Percentiles rank a stretch among this genome's conserved stretches.
Evolutionary conservation across 2,888 invertebrate genomes (phyloP).

Genomic region (Drosophila lacicola): DNA sequence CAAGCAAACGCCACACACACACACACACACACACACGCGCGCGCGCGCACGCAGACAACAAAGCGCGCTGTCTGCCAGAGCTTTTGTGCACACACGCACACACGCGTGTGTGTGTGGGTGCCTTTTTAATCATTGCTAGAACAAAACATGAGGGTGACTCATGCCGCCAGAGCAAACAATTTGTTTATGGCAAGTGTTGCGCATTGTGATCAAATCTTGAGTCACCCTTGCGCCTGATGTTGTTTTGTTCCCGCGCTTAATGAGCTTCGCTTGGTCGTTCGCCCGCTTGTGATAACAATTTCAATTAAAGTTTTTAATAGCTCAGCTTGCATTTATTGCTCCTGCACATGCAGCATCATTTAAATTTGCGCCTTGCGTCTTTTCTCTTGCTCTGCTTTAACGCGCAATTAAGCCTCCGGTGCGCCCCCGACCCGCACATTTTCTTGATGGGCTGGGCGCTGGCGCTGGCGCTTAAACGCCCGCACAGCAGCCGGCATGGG

Average conservation of each 20-base stretch:
- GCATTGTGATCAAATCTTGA: conserved; percentile 21
- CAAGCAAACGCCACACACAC: conserved; percentile 24
- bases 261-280: conserved; percentile 32
- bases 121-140: conserved; percentile 37
- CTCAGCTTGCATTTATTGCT: conserved; percentile 39
- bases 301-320: conserved; percentile 67
- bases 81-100: conserved; percentile 29
- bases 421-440: conserved; percentile 14
- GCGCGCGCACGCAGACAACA: conserved; percentile 7
- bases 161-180: conserved; percentile 13
- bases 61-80: conserved; percentile 53
- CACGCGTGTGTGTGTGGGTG: background rate
- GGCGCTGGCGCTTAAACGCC: background rate
- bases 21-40: background rate
- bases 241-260: conserved; percentile 32
- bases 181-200: conserved; percentile 6
- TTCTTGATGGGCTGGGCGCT: background rate
- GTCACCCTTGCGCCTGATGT: conserved; percentile 26
- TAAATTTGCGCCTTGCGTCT: conserved; percentile 23
- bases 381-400: conserved; percentile 25
- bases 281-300: conserved; percentile 47
- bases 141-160: conserved; percentile 42
- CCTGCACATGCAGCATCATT: conserved; percentile 44
- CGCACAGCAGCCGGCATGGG: background rate
- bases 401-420: conserved; percentile 53